Evolutionary conservation across 1,140 invertebrate genomes (phyloP).

Genomic region (Apocrypta bakeri): DNA sequence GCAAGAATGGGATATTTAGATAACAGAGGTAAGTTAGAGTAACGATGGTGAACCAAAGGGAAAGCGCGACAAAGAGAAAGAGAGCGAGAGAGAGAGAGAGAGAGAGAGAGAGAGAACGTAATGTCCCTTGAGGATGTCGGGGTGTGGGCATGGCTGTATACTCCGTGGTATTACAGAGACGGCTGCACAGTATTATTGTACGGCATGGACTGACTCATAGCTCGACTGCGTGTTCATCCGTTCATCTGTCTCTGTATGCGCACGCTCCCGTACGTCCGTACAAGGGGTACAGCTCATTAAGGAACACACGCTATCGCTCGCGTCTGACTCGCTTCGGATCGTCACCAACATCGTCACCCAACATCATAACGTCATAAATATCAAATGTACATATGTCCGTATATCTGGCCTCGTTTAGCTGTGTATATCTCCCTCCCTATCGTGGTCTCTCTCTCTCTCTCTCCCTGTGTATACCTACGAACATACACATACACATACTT

Average conservation of each 20-base stretch:
- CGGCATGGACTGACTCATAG: slow-evolving; percentile 52
- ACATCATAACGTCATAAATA: slow-evolving; percentile 52
- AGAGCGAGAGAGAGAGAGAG: slow-evolving; percentile 47
- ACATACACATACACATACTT: not conserved
- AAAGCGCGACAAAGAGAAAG: not conserved
- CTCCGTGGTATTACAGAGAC: slow-evolving; percentile 5
- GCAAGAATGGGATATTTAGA: not conserved
- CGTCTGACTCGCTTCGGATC: not conserved
- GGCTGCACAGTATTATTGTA: slow-evolving; percentile 48
- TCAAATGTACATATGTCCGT: slow-evolving; percentile 47
- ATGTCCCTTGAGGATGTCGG: slow-evolving; percentile 44
- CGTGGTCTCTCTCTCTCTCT: no score
- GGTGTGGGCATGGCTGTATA: slow-evolving; percentile 45
- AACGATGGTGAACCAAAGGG: not conserved
- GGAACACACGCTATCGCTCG: slow-evolving; percentile 43
- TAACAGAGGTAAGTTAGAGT: not conserved
- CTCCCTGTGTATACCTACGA: no score
- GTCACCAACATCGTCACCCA: not conserved
- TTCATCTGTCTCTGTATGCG: slow-evolving; percentile 22
- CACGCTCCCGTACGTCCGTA: slow-evolving; percentile 52
- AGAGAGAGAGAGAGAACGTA: slow-evolving; percentile 19
- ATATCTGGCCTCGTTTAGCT: not conserved
- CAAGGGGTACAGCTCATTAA: slow-evolving; percentile 45
- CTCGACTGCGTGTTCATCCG: slow-evolving; percentile 23
- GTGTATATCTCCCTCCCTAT: no score